A percentile compares a stretch with the other conserved stretches of the same genome.
Evolutionary conservation across 2,888 invertebrate genomes (phyloP).

Genomic region (Hetaerina titia): DNA sequence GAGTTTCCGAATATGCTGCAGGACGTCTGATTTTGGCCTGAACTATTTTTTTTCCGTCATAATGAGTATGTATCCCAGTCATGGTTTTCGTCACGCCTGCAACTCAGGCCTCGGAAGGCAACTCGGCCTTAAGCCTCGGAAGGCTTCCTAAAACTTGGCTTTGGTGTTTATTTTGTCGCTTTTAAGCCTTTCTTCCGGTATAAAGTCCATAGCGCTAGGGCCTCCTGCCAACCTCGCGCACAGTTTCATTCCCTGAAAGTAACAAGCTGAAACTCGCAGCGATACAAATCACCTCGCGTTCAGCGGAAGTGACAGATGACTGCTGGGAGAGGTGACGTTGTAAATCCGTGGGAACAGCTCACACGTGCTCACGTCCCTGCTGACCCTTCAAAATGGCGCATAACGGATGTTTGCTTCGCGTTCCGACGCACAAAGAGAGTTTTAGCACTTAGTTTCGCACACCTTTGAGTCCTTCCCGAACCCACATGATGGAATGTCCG

Average conservation of each 20-base stretch:
- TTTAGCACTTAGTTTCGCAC: not conserved
- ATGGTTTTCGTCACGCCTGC: not conserved
- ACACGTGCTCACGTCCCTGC: too few species aligned
- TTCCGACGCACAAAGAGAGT: not conserved
- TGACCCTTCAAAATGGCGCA: not conserved
- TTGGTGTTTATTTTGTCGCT: too few species aligned
- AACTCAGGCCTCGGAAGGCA: too few species aligned
- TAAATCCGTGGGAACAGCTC: not conserved
- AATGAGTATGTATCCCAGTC: not conserved
- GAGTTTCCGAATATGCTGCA: not conserved
- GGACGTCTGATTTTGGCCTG: not conserved
- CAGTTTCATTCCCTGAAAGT: too few species aligned
- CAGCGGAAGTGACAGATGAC: too few species aligned
- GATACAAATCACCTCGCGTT: too few species aligned
- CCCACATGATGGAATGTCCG: not conserved
- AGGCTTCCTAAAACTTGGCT: too few species aligned
- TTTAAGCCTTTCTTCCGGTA: too few species aligned
- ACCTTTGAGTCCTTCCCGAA: not conserved
- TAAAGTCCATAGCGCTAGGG: too few species aligned
- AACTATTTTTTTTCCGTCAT: not conserved
- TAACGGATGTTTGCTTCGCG: slow-evolving; percentile 7
- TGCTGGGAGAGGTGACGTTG: not conserved
- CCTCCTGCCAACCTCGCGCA: too few species aligned
- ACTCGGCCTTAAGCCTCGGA: too few species aligned
- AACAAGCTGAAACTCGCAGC: too few species aligned